Evolutionary conservation across 2,888 invertebrate species (phyloP).

Genomic region (Campopleginae sp.): DNA sequence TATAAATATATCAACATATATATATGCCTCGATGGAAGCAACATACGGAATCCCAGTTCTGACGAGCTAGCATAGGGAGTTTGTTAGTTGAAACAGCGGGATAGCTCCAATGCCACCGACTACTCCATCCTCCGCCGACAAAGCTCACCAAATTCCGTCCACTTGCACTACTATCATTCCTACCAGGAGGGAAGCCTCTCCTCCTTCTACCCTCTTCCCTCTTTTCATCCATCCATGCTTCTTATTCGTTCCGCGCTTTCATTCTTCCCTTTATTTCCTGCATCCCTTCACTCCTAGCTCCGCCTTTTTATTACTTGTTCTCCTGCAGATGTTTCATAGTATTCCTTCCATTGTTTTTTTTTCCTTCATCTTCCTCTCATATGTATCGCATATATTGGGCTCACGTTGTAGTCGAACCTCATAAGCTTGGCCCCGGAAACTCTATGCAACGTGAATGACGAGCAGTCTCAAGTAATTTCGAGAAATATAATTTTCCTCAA

Average conservation of each 20-base stretch:
- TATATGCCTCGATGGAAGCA: constrained; percentile 27
- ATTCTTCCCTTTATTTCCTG: constrained; percentile 44
- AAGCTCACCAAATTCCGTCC: constrained; percentile 68
- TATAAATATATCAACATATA: constrained; percentile 1
- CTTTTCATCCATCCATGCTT: constrained; percentile 53
- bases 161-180: constrained; percentile 61
- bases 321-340: constrained; percentile 58
- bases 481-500: not conserved
- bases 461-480: not conserved
- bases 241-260: constrained; percentile 64
- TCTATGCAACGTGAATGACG: not conserved
- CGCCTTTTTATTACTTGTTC: constrained; percentile 60
- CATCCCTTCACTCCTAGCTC: constrained; percentile 29
- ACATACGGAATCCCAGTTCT: constrained; percentile 56
- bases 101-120: constrained; percentile 53
- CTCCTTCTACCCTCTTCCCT: constrained; percentile 25
- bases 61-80: constrained; percentile 70
- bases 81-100: constrained; percentile 78
- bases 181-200: constrained; percentile 38
- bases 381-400: constrained; percentile 19
- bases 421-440: constrained; percentile 5
- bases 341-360: constrained; percentile 45
- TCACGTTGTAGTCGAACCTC: constrained; percentile 27
- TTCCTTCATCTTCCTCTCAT: constrained; percentile 37
- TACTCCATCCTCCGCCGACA: constrained; percentile 47